These are phyloP conservation scores for Protobothrops mucrosquamatus DNA, from an alignment of 2,113 vertebrate genomes.

Conservation along the genomic window DNA sequence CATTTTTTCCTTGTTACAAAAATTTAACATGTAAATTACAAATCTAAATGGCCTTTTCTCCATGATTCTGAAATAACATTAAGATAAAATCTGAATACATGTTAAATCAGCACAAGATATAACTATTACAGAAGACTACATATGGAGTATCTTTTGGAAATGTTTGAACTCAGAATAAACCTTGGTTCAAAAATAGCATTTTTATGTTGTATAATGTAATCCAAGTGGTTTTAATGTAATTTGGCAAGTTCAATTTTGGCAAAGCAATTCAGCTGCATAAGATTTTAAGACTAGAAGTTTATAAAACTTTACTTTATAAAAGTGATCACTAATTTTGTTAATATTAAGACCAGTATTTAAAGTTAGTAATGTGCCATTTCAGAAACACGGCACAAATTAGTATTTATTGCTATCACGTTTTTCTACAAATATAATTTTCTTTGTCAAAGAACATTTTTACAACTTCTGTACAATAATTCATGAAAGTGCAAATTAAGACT, in stretches of 20 bases:
- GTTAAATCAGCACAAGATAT: slow-evolving; percentile 19
- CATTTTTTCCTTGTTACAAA: slow-evolving; percentile 42
- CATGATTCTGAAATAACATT: slow-evolving; percentile 25
- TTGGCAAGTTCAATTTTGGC: slow-evolving; percentile 47
- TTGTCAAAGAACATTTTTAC: slow-evolving; percentile 66
- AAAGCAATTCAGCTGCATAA: slow-evolving; percentile 52
- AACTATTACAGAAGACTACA: background rate
- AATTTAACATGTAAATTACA: slow-evolving; percentile 40
- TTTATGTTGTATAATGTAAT: slow-evolving; percentile 27
- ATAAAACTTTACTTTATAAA: slow-evolving; percentile 54
- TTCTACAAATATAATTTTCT: slow-evolving; percentile 78
- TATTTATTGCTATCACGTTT: slow-evolving; percentile 74
- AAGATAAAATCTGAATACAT: background rate
- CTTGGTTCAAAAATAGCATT: slow-evolving; percentile 45
- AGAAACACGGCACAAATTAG: slow-evolving; percentile 69
- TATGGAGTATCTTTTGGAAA: slow-evolving; percentile 23
- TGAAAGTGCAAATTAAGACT: slow-evolving; percentile 85
- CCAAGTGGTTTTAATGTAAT: slow-evolving; percentile 23
- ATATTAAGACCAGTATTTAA: slow-evolving; percentile 68
- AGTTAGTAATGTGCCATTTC: slow-evolving; percentile 67
- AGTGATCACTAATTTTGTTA: slow-evolving; percentile 61
- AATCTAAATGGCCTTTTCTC: slow-evolving; percentile 41
- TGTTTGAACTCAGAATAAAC: slow-evolving; percentile 26
- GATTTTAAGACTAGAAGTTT: slow-evolving; percentile 61
- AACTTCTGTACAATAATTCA: slow-evolving; percentile 78